phyloP scores from a whole-genome alignment of 35 echinoderm and acorn worm species.

The Amphiura filiformis region DNA sequence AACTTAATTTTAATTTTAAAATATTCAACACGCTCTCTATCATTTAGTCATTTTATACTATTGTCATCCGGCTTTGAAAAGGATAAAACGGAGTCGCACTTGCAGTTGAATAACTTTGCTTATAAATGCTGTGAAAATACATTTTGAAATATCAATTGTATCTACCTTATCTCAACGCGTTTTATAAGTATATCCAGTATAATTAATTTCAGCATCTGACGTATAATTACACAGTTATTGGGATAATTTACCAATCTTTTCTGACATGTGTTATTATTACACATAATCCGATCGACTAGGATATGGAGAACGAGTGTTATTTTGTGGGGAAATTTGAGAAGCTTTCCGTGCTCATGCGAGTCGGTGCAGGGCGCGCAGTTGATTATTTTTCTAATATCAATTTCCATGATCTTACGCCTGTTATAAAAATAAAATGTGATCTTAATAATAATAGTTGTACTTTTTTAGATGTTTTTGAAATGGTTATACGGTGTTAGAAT shows the following conservation, averaged over 20 bases:
- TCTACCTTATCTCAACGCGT: neutral
- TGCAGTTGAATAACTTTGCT: neutral
- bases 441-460: too few relatives aligned
- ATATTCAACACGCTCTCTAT: too few relatives aligned
- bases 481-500: too few relatives aligned
- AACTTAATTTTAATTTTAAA: too few relatives aligned
- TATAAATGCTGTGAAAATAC: neutral
- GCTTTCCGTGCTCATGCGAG: neutral
- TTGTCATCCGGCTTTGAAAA: too few relatives aligned
- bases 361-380: neutral
- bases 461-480: too few relatives aligned
- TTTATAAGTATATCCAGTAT: neutral
- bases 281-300: neutral
- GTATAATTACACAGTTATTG: neutral
- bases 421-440: neutral
- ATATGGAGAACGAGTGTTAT: neutral
- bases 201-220: neutral
- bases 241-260: neutral
- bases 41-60: too few relatives aligned
- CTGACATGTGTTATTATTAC: neutral
- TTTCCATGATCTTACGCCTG: neutral
- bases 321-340: neutral
- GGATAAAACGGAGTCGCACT: too few relatives aligned
- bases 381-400: constrained; percentile 8
- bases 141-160: neutral